These are phyloP conservation scores for Ageneiosus marmoratus DNA, from an alignment of 2,113 vertebrate species.

Conservation along the genomic window DNA sequence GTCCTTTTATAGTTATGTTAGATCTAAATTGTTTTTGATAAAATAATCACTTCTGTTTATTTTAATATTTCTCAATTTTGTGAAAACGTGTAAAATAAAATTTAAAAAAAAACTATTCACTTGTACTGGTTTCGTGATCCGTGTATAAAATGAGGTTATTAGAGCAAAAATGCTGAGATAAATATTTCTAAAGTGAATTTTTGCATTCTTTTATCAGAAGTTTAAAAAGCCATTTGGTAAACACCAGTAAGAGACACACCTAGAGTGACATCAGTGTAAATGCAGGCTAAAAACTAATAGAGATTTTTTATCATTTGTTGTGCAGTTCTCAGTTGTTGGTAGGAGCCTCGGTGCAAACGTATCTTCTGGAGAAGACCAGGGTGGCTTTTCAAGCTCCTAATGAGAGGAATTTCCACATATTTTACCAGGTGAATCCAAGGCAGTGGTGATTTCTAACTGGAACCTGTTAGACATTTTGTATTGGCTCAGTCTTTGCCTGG, in stretches of 20 bases:
- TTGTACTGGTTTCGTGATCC: neutral
- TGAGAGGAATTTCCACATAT: constrained; percentile 98
- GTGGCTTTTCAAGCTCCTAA: constrained; percentile 82
- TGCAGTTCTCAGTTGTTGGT: constrained; percentile 84
- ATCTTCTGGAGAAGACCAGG: constrained; percentile 93
- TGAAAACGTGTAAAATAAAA: too few species aligned
- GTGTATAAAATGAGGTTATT: neutral
- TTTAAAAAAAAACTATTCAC: too few species aligned
- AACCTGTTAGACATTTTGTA: neutral
- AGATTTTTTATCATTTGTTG: constrained; percentile 32
- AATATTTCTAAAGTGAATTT: neutral
- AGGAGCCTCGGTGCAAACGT: constrained; percentile 91
- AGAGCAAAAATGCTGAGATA: neutral
- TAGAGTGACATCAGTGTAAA: neutral
- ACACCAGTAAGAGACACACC: neutral
- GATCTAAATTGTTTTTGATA: neutral
- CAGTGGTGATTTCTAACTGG: neutral
- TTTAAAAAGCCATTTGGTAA: neutral
- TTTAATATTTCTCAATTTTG: too few species aligned
- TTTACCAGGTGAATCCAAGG: constrained; percentile 84
- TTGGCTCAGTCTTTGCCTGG: neutral
- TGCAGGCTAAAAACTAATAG: neutral
- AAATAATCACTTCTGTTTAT: too few species aligned
- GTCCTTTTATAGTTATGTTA: neutral
- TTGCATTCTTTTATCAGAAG: neutral